A percentile compares a stretch with the other conserved stretches of the same genome.
Evolutionary conservation across 1,140 invertebrate genomes (phyloP).

Genomic region (Metopolophium dirhodum): DNA sequence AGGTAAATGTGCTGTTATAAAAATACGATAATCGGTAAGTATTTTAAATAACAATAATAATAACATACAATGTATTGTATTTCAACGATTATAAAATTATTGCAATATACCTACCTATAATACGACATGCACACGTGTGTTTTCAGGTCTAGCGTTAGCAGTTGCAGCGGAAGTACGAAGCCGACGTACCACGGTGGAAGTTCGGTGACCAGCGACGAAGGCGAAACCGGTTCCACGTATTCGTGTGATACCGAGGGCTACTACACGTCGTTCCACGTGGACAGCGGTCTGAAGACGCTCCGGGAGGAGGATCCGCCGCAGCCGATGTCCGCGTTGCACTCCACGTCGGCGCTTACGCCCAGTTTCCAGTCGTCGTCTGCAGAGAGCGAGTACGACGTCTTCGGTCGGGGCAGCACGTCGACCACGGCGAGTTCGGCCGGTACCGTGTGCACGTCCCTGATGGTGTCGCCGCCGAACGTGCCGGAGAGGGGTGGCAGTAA

Average conservation of each 20-base stretch:
- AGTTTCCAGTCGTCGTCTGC: constrained; percentile 66
- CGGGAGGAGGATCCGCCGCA: constrained; percentile 78
- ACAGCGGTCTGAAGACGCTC: constrained; percentile 87
- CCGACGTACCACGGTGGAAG: constrained; percentile 69
- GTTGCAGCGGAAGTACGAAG: constrained; percentile 64
- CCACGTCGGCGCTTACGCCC: constrained; percentile 68
- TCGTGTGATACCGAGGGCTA: constrained; percentile 97
- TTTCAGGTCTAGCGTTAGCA: constrained; percentile 72
- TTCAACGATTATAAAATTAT: not conserved
- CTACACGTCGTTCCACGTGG: constrained; percentile 96
- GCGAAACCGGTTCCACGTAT: constrained; percentile 90
- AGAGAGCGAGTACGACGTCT: constrained; percentile 88
- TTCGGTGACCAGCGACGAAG: constrained; percentile 84
- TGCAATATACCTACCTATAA: not conserved
- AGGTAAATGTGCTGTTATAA: not conserved
- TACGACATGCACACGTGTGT: not conserved
- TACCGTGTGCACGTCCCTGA: constrained; percentile 82
- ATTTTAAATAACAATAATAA: not conserved
- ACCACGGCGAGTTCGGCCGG: constrained; percentile 89
- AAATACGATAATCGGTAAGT: not conserved
- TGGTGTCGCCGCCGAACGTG: constrained; percentile 67
- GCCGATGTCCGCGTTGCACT: constrained; percentile 71
- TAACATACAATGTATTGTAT: no score
- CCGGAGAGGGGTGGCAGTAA: constrained; percentile 75
- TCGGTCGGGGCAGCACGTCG: constrained; percentile 81